Base-by-base conservation (phyloP, 2,888 invertebrate species). In the Tetrapedia diversipes region DNA sequence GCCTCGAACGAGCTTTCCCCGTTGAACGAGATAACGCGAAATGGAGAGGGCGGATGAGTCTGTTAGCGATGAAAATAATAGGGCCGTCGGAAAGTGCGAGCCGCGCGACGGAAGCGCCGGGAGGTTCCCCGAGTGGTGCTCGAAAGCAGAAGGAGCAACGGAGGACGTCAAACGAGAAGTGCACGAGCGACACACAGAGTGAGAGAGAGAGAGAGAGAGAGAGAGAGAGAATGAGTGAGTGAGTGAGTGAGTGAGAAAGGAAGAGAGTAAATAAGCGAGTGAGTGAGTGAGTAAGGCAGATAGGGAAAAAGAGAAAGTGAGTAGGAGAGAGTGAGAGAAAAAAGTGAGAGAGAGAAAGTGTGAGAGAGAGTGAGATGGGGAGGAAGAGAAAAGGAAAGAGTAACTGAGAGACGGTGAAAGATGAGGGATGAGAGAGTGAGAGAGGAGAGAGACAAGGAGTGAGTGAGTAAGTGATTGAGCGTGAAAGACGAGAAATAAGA, bases 51-150 rank as follows among this genome's bases (percentile, higher is more conserved):
- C 37, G 84, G 77, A 66, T 71, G 74, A 84, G 75, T 73, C 77
- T 79, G 73, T 84, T 84, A 82, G 75, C 69, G 73, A 77, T 66
- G 71, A 80, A 80, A 83, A 84, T 84, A 83, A 79, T 74, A 74
- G 71, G 60, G 59, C 54, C 60, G 60, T 3, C 29, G 70, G 77
- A 71, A 74, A 69, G 66, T 64, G 64, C 69, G 43, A 16, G 66
- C 34, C 41, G 63, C 27, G 39, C 69, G 60, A 74, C 49, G 76
- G 53, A 57, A 64, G 49, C 65, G 65, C 45, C 47, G 51, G 68
- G 47, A 65, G 64, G 54, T 75, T 43, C 10, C 37, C 32, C 66
- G 57, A 77, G 82, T 77, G 71, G 71, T 64, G 66, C 54, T 71
- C 64, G 59, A 60, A 71, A 57, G 3, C 1, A 27, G 29, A 14